Percentiles rank a stretch among this genome's conserved stretches.
Evolutionary conservation across 53 echinoderm and acorn worm species (phyloP).

Genomic region (Astropecten irregularis): DNA sequence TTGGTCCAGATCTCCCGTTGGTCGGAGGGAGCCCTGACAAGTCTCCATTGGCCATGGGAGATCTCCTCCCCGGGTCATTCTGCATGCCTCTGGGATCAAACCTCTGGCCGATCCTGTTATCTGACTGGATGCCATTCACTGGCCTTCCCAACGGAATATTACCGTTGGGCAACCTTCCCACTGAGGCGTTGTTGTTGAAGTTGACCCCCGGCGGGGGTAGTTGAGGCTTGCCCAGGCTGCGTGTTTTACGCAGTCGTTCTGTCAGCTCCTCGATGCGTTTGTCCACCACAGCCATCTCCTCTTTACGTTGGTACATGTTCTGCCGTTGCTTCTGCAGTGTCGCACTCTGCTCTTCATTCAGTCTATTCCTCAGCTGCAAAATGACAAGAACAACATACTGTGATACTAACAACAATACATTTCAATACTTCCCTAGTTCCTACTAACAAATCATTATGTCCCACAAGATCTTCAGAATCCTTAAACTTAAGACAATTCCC

Average conservation of each 20-base stretch:
- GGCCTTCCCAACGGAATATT: constrained; percentile 3
- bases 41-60: constrained; percentile 54
- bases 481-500: too few species aligned
- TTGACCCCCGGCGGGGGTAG: constrained; percentile 46
- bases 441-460: too few species aligned
- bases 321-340: constrained; percentile 76
- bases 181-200: constrained; percentile 76
- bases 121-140: constrained; percentile 8
- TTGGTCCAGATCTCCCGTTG: constrained; percentile 57
- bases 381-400: too few species aligned
- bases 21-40: constrained; percentile 19
- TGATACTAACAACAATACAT: not conserved
- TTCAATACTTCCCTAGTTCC: too few species aligned
- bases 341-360: constrained; percentile 92
- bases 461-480: too few species aligned
- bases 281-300: constrained; percentile 82
- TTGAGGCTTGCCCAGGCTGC: constrained; percentile 67
- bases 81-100: constrained; percentile 10
- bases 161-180: constrained; percentile 63
- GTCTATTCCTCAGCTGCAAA: constrained; percentile 84
- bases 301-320: constrained; percentile 64
- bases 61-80: constrained; percentile 26
- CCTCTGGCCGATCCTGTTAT: constrained; percentile 8
- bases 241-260: constrained; percentile 71
- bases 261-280: constrained; percentile 91